These are phyloP conservation scores for Zaprionus davidi DNA, from an alignment of 1,140 invertebrate genomes.

Conservation along the genomic window DNA sequence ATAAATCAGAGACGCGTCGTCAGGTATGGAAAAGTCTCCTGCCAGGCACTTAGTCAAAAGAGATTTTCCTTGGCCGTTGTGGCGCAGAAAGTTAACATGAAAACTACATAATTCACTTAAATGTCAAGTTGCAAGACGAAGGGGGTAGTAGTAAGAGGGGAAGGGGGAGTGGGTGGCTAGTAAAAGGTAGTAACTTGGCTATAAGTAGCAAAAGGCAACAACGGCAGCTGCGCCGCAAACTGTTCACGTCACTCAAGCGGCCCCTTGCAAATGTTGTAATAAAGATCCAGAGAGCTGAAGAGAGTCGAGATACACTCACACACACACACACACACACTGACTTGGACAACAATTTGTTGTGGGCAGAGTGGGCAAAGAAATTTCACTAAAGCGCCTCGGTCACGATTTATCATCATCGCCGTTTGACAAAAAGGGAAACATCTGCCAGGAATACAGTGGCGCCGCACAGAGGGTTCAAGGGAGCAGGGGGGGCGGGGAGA, in stretches of 20 bases:
- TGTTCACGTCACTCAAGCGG: conserved; percentile 65
- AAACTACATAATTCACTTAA: conserved; percentile 79
- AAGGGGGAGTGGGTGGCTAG: conserved; percentile 13
- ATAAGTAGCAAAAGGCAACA: conserved; percentile 38
- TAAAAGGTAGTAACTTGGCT: conserved; percentile 53
- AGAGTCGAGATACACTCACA: conserved; percentile 17
- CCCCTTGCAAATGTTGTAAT: conserved; percentile 44
- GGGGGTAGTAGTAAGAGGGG: conserved; percentile 7
- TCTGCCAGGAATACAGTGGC: conserved; percentile 22
- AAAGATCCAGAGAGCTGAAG: conserved; percentile 41
- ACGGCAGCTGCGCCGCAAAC: conserved; percentile 52
- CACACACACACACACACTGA: conserved; percentile 7
- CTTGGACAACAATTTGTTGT: conserved; percentile 29
- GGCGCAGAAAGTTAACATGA: conserved; percentile 58
- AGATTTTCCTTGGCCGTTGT: conserved; percentile 41
- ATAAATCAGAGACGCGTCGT: conserved; percentile 57
- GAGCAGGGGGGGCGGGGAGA: not conserved
- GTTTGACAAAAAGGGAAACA: conserved; percentile 77
- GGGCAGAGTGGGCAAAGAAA: conserved; percentile 37
- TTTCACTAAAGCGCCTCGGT: conserved; percentile 69
- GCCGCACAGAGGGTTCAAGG: not conserved
- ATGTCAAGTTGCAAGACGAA: conserved; percentile 56
- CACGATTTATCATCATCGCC: conserved; percentile 78
- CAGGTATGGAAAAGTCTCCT: conserved; percentile 44
- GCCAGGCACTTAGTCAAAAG: conserved; percentile 52